These are phyloP conservation scores for Anodontia alba DNA, from an alignment of 2,888 invertebrate genomes.

Conservation along the genomic window DNA sequence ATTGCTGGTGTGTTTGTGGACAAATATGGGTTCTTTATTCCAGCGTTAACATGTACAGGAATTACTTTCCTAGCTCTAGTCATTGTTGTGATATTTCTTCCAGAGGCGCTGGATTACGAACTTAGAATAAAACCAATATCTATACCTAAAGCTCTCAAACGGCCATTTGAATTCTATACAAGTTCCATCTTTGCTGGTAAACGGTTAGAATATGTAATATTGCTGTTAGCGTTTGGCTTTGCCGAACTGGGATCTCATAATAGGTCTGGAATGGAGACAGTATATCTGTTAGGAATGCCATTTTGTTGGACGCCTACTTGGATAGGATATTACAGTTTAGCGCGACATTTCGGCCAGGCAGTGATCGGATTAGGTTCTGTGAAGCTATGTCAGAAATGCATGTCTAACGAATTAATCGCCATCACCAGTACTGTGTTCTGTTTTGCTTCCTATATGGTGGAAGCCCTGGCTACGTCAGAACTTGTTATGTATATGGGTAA, in stretches of 20 bases:
- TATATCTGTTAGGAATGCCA: slow-evolving; percentile 47
- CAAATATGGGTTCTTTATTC: slow-evolving; percentile 26
- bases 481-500: slow-evolving; percentile 39
- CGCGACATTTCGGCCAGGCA: slow-evolving; percentile 21
- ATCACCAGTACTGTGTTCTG: slow-evolving; percentile 33
- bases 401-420: slow-evolving; percentile 48
- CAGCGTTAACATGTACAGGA: slow-evolving; percentile 20
- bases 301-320: slow-evolving; percentile 50
- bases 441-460: slow-evolving; percentile 39
- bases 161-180: slow-evolving; percentile 37
- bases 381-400: slow-evolving; percentile 30
- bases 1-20: slow-evolving; percentile 30
- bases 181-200: slow-evolving; percentile 27
- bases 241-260: slow-evolving; percentile 24
- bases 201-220: slow-evolving; percentile 14
- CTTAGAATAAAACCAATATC: slow-evolving; percentile 14
- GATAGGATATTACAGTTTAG: slow-evolving; percentile 41
- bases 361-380: slow-evolving; percentile 34
- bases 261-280: slow-evolving; percentile 33
- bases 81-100: slow-evolving; percentile 13
- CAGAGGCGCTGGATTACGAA: slow-evolving; percentile 25
- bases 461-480: slow-evolving; percentile 32
- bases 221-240: slow-evolving; percentile 37
- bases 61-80: slow-evolving; percentile 21
- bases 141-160: slow-evolving; percentile 8